Base-by-base conservation (phyloP, 2,888 invertebrate species). In the Sphinx pinastri region DNA sequence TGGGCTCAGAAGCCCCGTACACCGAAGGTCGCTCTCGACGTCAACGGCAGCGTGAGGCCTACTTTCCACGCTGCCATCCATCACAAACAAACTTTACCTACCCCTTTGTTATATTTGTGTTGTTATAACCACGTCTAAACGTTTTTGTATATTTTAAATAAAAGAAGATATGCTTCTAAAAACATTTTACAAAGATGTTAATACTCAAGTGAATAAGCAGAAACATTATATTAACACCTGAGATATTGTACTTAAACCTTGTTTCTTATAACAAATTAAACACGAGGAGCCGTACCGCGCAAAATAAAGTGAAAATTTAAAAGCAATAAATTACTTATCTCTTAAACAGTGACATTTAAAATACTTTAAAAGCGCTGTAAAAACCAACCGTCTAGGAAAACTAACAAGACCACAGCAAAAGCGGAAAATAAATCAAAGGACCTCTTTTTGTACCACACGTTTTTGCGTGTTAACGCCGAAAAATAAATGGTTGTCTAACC, bases 401-500 rank as follows among this genome's bases (percentile, higher is more conserved):
- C 47, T 49, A 16, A 16, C 19, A 49, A 49, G 60, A 59, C 31
- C n/a, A 13, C 63, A 19, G 47, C 11, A 63, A 45, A 63, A 49
- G 19, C 63, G 45, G 7, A 63, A 49, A 19, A 63, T 63, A 49
- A 63, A 63, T 63, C 47, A 49, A 49, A 7, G 19, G 11, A 47
- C 63, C 19, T 13, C 63, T 63, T 63, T 63, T 63, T 49, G 49
- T 63, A 47, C 19, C 54, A 10, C 13, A 49, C 16, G 19, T 16
- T 63, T 63, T 63, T 47, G 49, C 63, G 47, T 19, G 63, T 63
- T 49, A 60, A 12, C 49, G 14, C 58, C 11, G 49, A 63, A 63
- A 47, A 63, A 49, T 47, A 63, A 63, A 63, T 49, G 63, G 12
- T 13, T 19, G 49, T 19, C 47, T 25, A 63, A 16, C 63, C 13